Conservation (phyloP, 2,113 vertebrate species). For the Pangasianodon hypophthalmus region DNA sequence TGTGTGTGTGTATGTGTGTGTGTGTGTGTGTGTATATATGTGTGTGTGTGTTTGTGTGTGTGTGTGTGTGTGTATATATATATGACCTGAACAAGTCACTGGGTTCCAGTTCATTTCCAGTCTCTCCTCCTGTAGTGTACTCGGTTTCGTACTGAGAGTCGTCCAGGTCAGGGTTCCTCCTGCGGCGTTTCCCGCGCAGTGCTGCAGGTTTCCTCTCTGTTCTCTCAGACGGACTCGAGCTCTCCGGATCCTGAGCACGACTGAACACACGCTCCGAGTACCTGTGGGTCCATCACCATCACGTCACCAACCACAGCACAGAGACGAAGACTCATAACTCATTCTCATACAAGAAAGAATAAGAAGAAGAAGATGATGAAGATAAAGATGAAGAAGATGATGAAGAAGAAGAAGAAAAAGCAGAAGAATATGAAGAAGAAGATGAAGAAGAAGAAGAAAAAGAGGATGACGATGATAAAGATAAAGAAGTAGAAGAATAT, state of each 20-base stretch:
- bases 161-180: slow-evolving; percentile 76
- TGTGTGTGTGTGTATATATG: not conserved
- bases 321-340: not conserved
- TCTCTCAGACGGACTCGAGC: slow-evolving; percentile 75
- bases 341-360: not conserved
- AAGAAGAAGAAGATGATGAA: not conserved
- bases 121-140: slow-evolving; percentile 85
- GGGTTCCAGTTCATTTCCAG: slow-evolving; percentile 74
- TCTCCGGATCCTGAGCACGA: slow-evolving; percentile 62
- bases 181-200: slow-evolving; percentile 71
- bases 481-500: not conserved
- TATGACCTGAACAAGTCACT: slow-evolving; percentile 77
- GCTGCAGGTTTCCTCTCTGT: slow-evolving; percentile 64
- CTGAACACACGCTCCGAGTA: slow-evolving; percentile 65
- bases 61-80: slow-evolving; percentile 28
- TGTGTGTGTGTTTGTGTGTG: slow-evolving; percentile 48
- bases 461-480: not conserved
- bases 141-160: slow-evolving; percentile 87
- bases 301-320: not conserved
- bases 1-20: not conserved
- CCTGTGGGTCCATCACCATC: slow-evolving; percentile 52
- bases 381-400: not conserved
- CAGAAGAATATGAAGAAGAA: no score
- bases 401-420: not conserved
- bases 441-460: not conserved